These are phyloP conservation scores for Microplitis mediator DNA, from an alignment of 1,140 invertebrate species.

Conservation along the genomic window DNA sequence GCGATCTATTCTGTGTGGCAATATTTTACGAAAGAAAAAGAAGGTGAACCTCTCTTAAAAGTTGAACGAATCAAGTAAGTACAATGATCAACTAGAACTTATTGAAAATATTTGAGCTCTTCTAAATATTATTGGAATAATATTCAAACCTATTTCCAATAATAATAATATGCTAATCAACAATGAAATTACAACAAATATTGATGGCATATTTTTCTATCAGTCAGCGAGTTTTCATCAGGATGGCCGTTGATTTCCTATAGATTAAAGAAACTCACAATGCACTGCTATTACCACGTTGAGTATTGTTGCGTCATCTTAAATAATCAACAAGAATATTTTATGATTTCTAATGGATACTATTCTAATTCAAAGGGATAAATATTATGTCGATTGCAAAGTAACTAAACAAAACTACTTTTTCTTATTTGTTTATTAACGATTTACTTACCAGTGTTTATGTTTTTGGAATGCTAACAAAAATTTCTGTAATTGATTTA, in stretches of 20 bases:
- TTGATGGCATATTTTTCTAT: neutral
- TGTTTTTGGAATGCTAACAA: no score
- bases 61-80: no score
- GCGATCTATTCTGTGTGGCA: no score
- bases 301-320: neutral
- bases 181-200: neutral
- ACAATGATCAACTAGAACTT: no score
- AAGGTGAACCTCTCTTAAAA: no score
- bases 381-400: neutral
- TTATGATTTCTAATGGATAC: neutral
- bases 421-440: neutral
- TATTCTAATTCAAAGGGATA: neutral
- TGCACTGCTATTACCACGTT: neutral
- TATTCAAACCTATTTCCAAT: no score
- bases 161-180: no score
- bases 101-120: no score
- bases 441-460: no score
- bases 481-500: no score
- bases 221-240: conserved; percentile 4
- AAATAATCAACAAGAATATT: neutral
- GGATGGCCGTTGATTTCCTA: neutral
- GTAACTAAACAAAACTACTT: neutral
- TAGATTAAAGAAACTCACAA: neutral
- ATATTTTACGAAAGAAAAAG: no score
- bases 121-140: no score